Conservation (phyloP, 37 sponge, comb jelly and placozoan genomes). For the Agelas oroides region DNA sequence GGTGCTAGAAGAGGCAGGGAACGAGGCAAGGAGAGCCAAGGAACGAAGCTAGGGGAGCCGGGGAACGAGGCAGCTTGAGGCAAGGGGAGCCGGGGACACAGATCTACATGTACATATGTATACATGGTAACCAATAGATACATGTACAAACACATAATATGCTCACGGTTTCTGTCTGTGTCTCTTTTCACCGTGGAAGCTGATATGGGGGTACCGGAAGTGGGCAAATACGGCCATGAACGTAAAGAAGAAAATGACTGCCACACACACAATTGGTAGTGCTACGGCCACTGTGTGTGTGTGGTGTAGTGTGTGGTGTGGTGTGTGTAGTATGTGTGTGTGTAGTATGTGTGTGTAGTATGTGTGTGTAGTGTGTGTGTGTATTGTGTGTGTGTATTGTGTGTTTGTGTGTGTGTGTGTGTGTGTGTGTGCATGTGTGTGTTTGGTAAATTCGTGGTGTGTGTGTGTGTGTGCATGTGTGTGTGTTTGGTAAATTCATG, state of each 20-base stretch:
- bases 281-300: slow-evolving; percentile 63
- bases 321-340: neutral
- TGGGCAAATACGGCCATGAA: slow-evolving; percentile 70
- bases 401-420: too few species aligned
- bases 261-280: slow-evolving; percentile 63
- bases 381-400: slow-evolving; percentile 26
- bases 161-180: slow-evolving; percentile 34
- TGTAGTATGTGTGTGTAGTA: slow-evolving; percentile 5
- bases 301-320: too few species aligned
- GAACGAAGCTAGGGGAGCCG: too few species aligned
- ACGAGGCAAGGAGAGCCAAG: too few species aligned
- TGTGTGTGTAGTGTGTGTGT: slow-evolving; percentile 18
- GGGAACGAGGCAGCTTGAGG: too few species aligned
- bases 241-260: slow-evolving; percentile 50
- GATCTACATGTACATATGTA: too few species aligned
- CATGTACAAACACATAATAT: neutral
- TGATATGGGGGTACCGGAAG: slow-evolving; percentile 72
- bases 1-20: too few species aligned
- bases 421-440: slow-evolving; percentile 26
- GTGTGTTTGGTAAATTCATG: neutral
- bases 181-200: slow-evolving; percentile 43
- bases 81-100: too few species aligned
- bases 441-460: too few species aligned
- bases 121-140: too few species aligned
- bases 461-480: slow-evolving; percentile 20